phyloP scores from a whole-genome alignment of 2,113 vertebrate species.

The Chlorodrepanis virens region DNA sequence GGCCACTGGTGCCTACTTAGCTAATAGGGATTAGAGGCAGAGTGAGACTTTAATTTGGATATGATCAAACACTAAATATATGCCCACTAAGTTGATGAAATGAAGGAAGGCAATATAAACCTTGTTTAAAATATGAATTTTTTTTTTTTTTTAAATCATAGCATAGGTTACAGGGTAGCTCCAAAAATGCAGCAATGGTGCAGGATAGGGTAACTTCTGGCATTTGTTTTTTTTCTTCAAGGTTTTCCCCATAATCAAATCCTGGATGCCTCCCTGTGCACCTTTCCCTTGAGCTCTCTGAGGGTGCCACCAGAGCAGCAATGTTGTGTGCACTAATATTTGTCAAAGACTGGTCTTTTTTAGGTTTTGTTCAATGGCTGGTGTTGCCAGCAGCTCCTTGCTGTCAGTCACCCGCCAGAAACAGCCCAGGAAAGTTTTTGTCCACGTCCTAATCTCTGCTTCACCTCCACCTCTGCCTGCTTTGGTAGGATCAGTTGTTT shows the following conservation, averaged over 20 bases:
- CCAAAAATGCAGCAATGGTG: background rate
- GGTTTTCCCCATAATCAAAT: background rate
- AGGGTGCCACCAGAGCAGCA: background rate
- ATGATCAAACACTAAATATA: background rate
- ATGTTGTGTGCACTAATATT: background rate
- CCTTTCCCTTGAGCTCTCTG: background rate
- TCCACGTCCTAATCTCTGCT: fast-evolving
- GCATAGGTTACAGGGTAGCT: background rate
- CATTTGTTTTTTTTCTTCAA: background rate
- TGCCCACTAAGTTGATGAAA: background rate
- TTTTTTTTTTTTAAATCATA: background rate
- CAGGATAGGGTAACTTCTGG: background rate
- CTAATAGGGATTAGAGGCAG: slow-evolving; percentile 22
- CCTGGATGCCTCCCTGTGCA: background rate
- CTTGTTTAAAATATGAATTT: background rate
- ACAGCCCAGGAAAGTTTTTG: background rate
- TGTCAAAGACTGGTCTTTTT: background rate
- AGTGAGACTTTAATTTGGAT: slow-evolving; percentile 1
- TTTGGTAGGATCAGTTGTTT: background rate
- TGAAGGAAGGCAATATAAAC: background rate
- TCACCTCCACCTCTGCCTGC: background rate
- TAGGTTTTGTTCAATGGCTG: background rate
- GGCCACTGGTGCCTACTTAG: slow-evolving; percentile 30
- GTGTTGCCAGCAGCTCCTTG: background rate
- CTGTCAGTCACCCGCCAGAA: background rate